phyloP scores from a whole-genome alignment of 2,113 vertebrate genomes.

The Patagioenas fasciata region DNA sequence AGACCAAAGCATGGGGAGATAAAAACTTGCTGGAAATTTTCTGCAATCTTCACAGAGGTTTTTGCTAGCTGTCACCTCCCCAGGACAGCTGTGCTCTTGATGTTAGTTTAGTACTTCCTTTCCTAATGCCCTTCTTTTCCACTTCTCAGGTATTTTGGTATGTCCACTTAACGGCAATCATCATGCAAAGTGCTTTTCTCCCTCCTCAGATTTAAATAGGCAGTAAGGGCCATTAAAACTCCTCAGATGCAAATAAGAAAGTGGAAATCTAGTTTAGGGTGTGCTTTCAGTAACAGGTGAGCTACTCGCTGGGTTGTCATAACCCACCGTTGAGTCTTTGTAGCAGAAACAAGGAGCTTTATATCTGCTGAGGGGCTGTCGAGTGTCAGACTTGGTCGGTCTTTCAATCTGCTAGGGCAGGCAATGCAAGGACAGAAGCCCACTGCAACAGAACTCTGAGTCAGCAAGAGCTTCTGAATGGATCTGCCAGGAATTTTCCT shows the following conservation, averaged over 20 bases:
- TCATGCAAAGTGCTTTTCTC: background rate
- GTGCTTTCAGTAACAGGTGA: background rate
- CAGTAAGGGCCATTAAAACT: background rate
- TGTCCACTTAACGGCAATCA: background rate
- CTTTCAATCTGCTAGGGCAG: background rate
- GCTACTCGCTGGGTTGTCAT: background rate
- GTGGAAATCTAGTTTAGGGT: background rate
- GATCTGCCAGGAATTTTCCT: background rate
- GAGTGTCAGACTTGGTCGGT: background rate
- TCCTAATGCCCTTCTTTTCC: background rate
- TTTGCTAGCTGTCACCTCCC: background rate
- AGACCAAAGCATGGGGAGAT: background rate
- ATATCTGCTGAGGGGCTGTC: background rate
- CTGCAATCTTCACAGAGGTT: background rate
- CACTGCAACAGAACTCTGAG: rapidly evolving
- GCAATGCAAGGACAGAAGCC: background rate
- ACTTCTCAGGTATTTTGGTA: background rate
- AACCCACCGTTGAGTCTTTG: background rate
- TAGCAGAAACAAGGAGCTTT: background rate
- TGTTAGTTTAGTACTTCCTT: background rate
- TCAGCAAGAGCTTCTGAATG: background rate
- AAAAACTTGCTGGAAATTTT: background rate
- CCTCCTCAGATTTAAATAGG: background rate
- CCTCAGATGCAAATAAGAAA: background rate
- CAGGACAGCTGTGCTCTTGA: background rate